phyloP scores from a whole-genome alignment of 2,888 invertebrate species.

The Hirtodrosophila alboralis region DNA sequence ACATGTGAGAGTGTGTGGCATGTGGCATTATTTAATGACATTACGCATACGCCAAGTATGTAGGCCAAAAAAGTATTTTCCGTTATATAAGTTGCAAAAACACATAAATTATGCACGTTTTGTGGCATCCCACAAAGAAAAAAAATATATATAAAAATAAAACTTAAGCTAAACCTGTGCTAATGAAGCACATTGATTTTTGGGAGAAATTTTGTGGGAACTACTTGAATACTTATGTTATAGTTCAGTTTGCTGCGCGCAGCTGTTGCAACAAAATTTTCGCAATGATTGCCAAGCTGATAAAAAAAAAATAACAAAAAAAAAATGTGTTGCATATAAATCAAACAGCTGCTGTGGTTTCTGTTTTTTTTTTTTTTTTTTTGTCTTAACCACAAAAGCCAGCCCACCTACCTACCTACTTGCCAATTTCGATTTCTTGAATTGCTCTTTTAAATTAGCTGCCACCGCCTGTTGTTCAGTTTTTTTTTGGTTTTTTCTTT shows the following conservation, averaged over 20 bases:
- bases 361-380: no score
- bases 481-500: constrained; percentile 6
- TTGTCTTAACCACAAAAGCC: constrained; percentile 29
- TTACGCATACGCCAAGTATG: constrained; percentile 60
- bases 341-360: constrained; percentile 55
- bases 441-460: constrained; percentile 42
- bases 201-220: constrained; percentile 14
- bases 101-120: constrained; percentile 41
- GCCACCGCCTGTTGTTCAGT: constrained; percentile 45
- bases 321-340: constrained; percentile 42
- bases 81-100: constrained; percentile 44
- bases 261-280: constrained; percentile 50
- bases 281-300: constrained; percentile 36
- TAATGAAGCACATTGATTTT: constrained; percentile 42
- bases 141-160: no score
- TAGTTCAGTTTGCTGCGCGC: constrained; percentile 34
- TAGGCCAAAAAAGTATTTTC: constrained; percentile 47
- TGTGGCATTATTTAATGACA: constrained; percentile 65
- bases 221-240: constrained; percentile 20
- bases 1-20: constrained; percentile 50
- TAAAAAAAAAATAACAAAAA: constrained; percentile 26
- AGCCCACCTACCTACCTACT: constrained; percentile 31
- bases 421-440: constrained; percentile 28
- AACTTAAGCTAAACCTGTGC: constrained; percentile 24
- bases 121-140: constrained; percentile 36